Percentiles rank a stretch among this genome's conserved stretches.
Conservation (phyloP, 2,888 invertebrate species). For the Lamproptera curius region DNA sequence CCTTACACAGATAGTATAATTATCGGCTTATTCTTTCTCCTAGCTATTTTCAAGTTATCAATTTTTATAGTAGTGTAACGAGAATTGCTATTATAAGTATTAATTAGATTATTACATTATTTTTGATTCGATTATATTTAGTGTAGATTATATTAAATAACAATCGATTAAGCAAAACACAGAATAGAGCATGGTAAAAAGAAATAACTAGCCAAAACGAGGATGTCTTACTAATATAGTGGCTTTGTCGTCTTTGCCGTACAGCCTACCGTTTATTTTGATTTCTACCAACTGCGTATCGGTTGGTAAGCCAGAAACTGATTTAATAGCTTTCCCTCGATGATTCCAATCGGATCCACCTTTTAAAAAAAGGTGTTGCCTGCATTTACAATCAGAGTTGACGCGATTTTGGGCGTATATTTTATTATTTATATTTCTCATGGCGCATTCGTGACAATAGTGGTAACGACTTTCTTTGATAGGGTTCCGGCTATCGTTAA, state of each 20-base stretch:
- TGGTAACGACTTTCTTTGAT: slow-evolving; percentile 26
- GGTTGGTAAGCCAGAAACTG: not conserved
- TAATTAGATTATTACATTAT: too few species aligned
- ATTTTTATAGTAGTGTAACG: too few species aligned
- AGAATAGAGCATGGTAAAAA: not conserved
- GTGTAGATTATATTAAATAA: too few species aligned
- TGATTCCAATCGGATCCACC: slow-evolving; percentile 24
- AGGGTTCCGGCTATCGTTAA: too few species aligned
- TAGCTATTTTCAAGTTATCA: too few species aligned
- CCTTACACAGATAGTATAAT: too few species aligned
- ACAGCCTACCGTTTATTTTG: not conserved
- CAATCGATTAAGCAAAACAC: too few species aligned
- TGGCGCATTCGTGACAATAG: slow-evolving; percentile 28
- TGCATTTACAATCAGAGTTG: slow-evolving; percentile 31
- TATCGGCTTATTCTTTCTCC: too few species aligned
- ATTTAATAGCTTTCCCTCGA: slow-evolving; percentile 23
- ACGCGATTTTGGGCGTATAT: slow-evolving; percentile 6
- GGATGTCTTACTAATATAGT: not conserved
- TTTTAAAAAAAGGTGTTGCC: slow-evolving; percentile 17
- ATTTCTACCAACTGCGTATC: slow-evolving; percentile 5
- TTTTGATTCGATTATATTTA: too few species aligned
- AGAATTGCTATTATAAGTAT: too few species aligned
- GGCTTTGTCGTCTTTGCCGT: slow-evolving; percentile 10
- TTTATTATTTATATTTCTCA: slow-evolving; percentile 13
- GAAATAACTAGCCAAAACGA: not conserved